Evolutionary conservation across 1,140 invertebrate genomes (phyloP), one percentile per base, ranked within the genome.

Genomic region (Lepidurus arcticus): DNA sequence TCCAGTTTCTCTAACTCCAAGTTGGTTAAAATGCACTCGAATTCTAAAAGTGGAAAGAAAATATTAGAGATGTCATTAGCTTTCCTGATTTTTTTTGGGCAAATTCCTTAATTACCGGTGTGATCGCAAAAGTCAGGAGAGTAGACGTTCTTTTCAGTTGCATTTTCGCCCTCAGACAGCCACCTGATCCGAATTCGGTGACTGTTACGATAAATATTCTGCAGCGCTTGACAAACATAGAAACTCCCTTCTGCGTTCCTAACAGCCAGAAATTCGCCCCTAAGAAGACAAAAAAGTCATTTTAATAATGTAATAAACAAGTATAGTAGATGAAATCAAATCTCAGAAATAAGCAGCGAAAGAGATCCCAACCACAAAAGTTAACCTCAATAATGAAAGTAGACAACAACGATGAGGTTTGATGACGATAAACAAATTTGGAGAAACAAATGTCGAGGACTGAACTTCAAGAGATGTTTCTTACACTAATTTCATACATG

Each of bases 251-350:
- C 90, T 4, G 92, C 91, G 85, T 96, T 96, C 81, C 95, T 88
- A 1, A 96, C 93, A 42, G 94, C 94, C 81, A 97, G 86, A 86
- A 95, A 96, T 86, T 95, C 93, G 85, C 92, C 92, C 84, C 92
- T 93, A 79, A 78, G 87, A 81, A 81, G 44, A 82, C 45, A 78
- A 82, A 76, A 74, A 44, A 80, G 47, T 78, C 75, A 81, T 77
- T 11, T 73, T 76, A 74, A 44, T 26, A 77, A 78, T 76, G 74
- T 13, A 76, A 73, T 76, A 80, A 80, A 53, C 74, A 76, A 74
- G 76, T 26, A 53, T 76, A 73, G 44, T 44, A 44, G 74, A 78
- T 75, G 75, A 76, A 81, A 80, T 45, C 47, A 74, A 79, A 53
- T 7, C 65, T 34, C 53, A 26, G 73, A 34, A 34, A 74, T 11